Base-by-base conservation (phyloP, 2,888 invertebrate species). In the Tyria jacobaeae region DNA sequence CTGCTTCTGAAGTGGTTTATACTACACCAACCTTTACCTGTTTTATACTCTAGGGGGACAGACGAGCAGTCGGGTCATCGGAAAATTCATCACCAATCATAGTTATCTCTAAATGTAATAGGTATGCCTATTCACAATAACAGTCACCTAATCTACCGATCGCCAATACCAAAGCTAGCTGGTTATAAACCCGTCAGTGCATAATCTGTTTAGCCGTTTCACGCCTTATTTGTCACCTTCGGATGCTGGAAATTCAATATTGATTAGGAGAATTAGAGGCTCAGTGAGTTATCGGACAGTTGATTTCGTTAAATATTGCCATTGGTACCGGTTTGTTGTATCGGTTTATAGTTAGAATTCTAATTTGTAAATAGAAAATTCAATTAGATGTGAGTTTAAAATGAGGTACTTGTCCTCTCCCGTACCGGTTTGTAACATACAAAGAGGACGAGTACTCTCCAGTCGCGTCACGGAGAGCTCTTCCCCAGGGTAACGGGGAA, bases 211-310 rank as follows among this genome's bases (percentile, higher is more conserved):
- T 61, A 68, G 60, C 66, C 56, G 59, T 70, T 74, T 72, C 78
- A 75, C 52, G 76, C 47, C 59, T 75, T 70, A 72, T 77, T 75
- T 72, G 70, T 67, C 70, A 60, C 62, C 62, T 61, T 53, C 52
- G 57, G 67, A 56, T 60, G 60, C 63, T 66, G 61, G 62, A 64
- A 68, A 65, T 72, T 72, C 78, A 70, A 76, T 77, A 77, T 75
- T 76, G 75, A 77, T 75, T 67, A 57, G 60, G 53, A n/a, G 75
- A 72, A 69, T 75, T 76, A 75, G 53, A 60, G 62, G 70, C 62
- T 68, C 66, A 62, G 25, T 71, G 57, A 62, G 62, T 64, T 71
- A 64, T 57, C 57, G 76, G 71, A 41, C 62, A 64, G 57, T 57
- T 64, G 52, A 59, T 58, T 73, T 55, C 55, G 67, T 73, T 67